Evolutionary conservation across 2,113 vertebrate genomes (phyloP), one percentile per base, ranked within the genome.

Genomic region (Parotia lawesii): DNA sequence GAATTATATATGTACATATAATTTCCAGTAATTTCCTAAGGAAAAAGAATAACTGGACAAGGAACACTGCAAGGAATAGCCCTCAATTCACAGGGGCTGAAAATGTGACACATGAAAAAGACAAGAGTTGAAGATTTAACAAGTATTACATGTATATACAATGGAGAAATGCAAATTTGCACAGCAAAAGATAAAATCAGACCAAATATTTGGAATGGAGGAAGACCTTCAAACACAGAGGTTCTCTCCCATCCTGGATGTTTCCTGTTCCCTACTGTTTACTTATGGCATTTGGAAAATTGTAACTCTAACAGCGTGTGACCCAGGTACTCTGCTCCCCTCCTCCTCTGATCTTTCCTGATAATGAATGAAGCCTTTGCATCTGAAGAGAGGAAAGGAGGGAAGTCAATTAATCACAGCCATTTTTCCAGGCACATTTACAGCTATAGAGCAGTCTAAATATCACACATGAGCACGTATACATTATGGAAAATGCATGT

Each of bases 371-470:
- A 28, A 94, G 83, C 90, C 65, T 79, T 86, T 80, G 87, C 74
- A 42, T 76, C 62, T 87, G 75, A 93, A 72, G 74, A 93, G 92
- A 76, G 31, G 82, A 87, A 93, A 89, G 57, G 75, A 90, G 78
- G 47, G 69, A 89, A 96, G 86, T 89, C 94, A 93, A 90, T 96
- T 96, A 96, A 96, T 93, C 88, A 93, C 92, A 96, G 76, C 57
- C 89, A 78, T 89, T 92, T 94, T 92, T 45, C 73, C 76, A 90
- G 91, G 73, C 73, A 89, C n/a, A 61, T 93, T 93, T 93, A 69
- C 76, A 79, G 86, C 91, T 89, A 85, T 48, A 72, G 53, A 92
- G 88, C 56, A 66, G 60, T 62, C 83, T 83, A 92, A 96, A 88
- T 81, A 95, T 93, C 92, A 93, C 85, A 93, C 90, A 89, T 45